Evolutionary conservation across 2,888 invertebrate species (phyloP).

Genomic region (Pollenia amentaria): DNA sequence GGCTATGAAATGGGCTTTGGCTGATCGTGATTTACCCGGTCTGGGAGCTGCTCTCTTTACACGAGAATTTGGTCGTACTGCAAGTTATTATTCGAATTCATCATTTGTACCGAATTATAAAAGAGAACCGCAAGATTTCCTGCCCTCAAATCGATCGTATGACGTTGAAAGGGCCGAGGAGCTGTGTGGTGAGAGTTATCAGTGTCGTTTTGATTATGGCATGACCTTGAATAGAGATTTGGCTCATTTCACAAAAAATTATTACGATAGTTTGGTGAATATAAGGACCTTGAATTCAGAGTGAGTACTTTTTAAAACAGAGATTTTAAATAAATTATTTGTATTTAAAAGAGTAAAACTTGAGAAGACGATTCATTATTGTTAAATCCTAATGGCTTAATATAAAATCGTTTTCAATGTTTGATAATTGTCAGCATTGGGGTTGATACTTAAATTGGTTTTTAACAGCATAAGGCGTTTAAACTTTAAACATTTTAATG

Average conservation of each 20-base stretch:
- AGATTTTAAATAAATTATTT: background rate
- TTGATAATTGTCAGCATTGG: too few species aligned
- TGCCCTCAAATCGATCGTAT: conserved; percentile 89
- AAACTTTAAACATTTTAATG: too few species aligned
- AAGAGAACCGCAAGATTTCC: conserved; percentile 89
- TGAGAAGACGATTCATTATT: too few species aligned
- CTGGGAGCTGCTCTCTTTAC: conserved; percentile 92
- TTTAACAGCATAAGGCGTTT: too few species aligned
- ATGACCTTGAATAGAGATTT: conserved; percentile 93
- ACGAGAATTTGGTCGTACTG: conserved; percentile 91
- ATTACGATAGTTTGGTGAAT: conserved; percentile 87
- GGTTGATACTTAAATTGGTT: too few species aligned
- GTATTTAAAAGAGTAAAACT: too few species aligned
- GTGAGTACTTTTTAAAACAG: conserved; percentile 77
- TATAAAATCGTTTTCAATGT: too few species aligned
- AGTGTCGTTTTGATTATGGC: conserved; percentile 95
- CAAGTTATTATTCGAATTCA: conserved; percentile 92
- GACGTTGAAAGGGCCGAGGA: conserved; percentile 88
- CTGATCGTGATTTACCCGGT: conserved; percentile 89
- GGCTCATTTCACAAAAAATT: conserved; percentile 94
- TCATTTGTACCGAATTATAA: conserved; percentile 91
- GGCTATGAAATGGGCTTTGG: conserved; percentile 92
- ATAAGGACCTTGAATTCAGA: conserved; percentile 82
- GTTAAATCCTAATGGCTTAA: too few species aligned
- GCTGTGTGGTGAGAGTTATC: conserved; percentile 92